Base-by-base conservation (phyloP, 1,140 invertebrate genomes). In the Plectrocnemia conspersa region DNA sequence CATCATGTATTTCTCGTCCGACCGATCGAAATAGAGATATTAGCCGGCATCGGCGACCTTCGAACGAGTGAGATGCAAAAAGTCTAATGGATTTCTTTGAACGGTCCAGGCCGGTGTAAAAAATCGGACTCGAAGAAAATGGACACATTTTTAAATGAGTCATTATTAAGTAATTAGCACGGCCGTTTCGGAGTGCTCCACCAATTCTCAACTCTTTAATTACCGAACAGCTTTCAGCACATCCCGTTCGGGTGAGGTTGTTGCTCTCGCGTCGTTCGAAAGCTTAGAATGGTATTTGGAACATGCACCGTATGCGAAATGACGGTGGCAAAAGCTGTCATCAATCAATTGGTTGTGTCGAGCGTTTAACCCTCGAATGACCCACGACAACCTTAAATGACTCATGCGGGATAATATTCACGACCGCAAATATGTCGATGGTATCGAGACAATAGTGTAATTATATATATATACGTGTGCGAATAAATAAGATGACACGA, bases 111-210 rank as follows among this genome's bases (percentile, higher is more conserved):
- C 5, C 13, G 35, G 7, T 9, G 18, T 27, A 45, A 45, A 4
- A 38, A 19, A 13, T 16, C 47, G n/a, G n/a, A 27, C 44, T 38
- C 13, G 25, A 52, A 57, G 33, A 52, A 50, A 52, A 33, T 49
- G 41, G 36, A 42, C 52, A 46, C 44, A 56, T 40, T 52, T n/a
- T 52, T 58, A 58, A 58, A 58, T 53, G 56, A 58, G 45, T 44
- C 56, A 58, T 58, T 58, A 58, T 53, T 52, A 29, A 49, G 56
- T 54, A 58, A 58, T 58, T 58, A 53, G 52, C 27, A 52, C 15
- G 22, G 56, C 46, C 16, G 32, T 36, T 36, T 38, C 16, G 48
- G 38, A 50, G 47, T 38, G 18, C 32, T 38, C 24, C 13, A 13
- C 19, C 13, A 50, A 13, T 35, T 21, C 9, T 48, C 25, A n/a